Conservation (phyloP, 2,797 vertebrate species). For the Periparus ater region DNA sequence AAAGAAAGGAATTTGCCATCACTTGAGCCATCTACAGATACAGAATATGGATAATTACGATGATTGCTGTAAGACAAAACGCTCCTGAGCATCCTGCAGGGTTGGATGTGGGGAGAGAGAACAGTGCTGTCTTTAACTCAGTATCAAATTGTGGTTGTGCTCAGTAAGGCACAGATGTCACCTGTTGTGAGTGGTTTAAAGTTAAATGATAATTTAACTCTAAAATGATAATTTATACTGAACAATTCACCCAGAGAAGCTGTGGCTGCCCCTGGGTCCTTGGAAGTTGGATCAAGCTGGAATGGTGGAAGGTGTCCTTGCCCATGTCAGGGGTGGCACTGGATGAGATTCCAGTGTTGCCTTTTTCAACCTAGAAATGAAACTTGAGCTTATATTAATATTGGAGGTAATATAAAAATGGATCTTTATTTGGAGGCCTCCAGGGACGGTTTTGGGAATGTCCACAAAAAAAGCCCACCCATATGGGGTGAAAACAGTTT, state of each 20-base stretch:
- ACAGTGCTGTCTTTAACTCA: not conserved
- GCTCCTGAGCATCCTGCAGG: not conserved
- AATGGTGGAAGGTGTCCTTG: rapidly evolving
- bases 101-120: not conserved
- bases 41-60: not conserved
- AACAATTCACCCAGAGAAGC: not conserved
- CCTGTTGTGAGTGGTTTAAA: not conserved
- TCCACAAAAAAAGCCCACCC: not conserved
- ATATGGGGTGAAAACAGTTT: not conserved
- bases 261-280: not conserved
- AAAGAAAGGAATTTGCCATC: not conserved
- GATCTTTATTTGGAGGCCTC: not conserved
- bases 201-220: not conserved
- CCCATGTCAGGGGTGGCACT: too few relatives aligned
- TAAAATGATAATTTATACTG: not conserved
- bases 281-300: rapidly evolving
- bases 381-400: not conserved
- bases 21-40: not conserved
- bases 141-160: not conserved
- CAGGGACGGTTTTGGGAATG: not conserved
- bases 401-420: not conserved
- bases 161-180: not conserved
- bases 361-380: not conserved
- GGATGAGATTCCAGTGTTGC: not conserved
- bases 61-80: not conserved